Evolutionary conservation across 1,140 invertebrate genomes (phyloP).

Genomic region (Lepidostoma basale): DNA sequence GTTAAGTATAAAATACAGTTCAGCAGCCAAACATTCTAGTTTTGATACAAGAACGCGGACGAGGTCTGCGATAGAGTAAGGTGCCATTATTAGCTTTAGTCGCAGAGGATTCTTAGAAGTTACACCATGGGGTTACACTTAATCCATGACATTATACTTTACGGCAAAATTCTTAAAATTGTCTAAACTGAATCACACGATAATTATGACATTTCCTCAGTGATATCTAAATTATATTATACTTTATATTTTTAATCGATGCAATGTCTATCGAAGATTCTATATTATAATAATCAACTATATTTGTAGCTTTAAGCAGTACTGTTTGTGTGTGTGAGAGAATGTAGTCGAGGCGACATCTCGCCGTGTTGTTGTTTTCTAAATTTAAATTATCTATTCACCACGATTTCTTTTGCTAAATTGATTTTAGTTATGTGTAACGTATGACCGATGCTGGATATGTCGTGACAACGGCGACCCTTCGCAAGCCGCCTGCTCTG

Average conservation of each 20-base stretch:
- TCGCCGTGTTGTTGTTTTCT: neutral
- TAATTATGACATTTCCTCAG: conserved; percentile 1
- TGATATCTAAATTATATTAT: conserved; percentile 16
- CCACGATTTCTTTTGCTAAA: conserved; percentile 14
- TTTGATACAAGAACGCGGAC: neutral
- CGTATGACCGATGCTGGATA: neutral
- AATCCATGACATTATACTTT: conserved; percentile 6
- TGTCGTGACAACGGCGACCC: neutral
- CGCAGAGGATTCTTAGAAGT: neutral
- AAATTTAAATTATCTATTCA: conserved; percentile 2
- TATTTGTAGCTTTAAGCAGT: conserved; percentile 13
- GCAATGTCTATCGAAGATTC: neutral
- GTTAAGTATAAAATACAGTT: conserved; percentile 20
- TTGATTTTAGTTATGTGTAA: neutral
- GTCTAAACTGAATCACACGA: neutral
- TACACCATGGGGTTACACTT: neutral
- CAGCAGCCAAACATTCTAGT: conserved; percentile 28
- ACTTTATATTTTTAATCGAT: neutral
- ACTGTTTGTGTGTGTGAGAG: neutral
- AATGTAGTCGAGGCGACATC: neutral
- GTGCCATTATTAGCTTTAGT: conserved; percentile 10
- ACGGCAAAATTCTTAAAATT: neutral
- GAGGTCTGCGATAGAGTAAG: neutral
- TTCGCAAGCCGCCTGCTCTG: no score
- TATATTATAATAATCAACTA: neutral